These are phyloP conservation scores for Manduca sexta DNA, from an alignment of 1,140 invertebrate genomes.

Conservation along the genomic window DNA sequence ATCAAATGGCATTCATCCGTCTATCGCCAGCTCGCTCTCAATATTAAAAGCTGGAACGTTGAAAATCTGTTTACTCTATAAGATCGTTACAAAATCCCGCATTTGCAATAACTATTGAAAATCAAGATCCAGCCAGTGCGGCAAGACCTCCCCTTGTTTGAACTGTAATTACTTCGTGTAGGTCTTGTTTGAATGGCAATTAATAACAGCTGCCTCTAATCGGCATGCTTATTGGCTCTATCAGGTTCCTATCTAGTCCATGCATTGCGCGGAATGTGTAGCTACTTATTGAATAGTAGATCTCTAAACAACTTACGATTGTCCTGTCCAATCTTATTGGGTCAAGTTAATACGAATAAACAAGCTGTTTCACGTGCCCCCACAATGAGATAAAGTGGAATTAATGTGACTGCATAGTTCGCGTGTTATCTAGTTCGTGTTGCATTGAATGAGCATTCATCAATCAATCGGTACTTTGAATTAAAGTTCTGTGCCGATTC, in stretches of 20 bases:
- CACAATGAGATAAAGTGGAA: not conserved
- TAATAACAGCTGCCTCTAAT: conserved; percentile 4
- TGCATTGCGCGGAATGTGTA: no score
- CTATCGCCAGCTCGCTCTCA: no score
- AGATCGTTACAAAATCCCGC: not conserved
- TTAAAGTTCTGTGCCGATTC: no score
- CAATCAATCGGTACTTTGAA: no score
- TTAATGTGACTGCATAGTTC: not conserved
- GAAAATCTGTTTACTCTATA: no score
- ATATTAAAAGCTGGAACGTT: no score
- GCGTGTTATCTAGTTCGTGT: conserved; percentile 1
- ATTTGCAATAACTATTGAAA: not conserved
- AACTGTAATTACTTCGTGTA: not conserved
- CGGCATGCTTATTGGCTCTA: not conserved
- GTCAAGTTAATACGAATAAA: conserved; percentile 1
- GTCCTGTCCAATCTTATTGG: not conserved
- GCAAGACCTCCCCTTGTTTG: no score
- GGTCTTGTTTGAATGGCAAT: conserved; percentile 2
- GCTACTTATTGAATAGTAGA: no score
- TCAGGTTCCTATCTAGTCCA: not conserved
- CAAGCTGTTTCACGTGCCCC: not conserved
- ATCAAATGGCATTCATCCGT: no score
- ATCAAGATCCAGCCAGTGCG: not conserved
- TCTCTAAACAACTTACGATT: not conserved
- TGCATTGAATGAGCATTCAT: no score